phyloP scores from a whole-genome alignment of 1,140 invertebrate species.

The Zaprionus camerounensis region DNA sequence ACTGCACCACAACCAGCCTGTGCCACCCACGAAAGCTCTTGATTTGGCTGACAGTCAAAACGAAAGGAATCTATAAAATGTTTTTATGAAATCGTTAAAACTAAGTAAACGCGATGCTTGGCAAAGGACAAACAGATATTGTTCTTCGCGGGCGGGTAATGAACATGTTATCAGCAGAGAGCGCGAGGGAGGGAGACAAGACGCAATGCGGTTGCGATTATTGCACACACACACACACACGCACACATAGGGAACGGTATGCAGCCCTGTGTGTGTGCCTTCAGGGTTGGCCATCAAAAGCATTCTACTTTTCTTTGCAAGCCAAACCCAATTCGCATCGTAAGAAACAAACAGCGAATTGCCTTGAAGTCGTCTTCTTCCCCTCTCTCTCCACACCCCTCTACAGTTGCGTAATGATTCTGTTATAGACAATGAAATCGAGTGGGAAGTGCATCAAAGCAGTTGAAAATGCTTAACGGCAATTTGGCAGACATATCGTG shows the following conservation, averaged over 20 bases:
- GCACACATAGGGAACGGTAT: neutral
- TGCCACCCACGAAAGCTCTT: neutral
- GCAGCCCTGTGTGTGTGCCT: conserved; percentile 1
- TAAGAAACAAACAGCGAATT: neutral
- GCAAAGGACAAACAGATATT: conserved; percentile 43
- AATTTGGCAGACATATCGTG: neutral
- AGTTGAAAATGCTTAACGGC: neutral
- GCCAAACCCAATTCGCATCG: conserved; percentile 1
- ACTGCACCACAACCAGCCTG: neutral
- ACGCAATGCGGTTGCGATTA: conserved; percentile 3
- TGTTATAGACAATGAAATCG: neutral
- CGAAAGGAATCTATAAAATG: conserved; percentile 37
- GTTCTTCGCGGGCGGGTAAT: conserved; percentile 17
- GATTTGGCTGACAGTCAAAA: conserved; percentile 38
- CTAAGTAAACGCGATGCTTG: conserved; percentile 38
- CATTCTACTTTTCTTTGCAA: neutral
- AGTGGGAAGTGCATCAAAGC: neutral
- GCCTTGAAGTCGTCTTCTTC: neutral
- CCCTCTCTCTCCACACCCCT: neutral
- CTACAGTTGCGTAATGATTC: neutral
- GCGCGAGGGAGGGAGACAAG: neutral
- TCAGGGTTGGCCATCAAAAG: conserved; percentile 7
- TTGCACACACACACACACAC: conserved; percentile 18
- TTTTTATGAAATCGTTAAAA: conserved; percentile 50
- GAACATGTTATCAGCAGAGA: conserved; percentile 31